Conservation (phyloP, 2,888 invertebrate genomes). For the Apantesis nais region DNA sequence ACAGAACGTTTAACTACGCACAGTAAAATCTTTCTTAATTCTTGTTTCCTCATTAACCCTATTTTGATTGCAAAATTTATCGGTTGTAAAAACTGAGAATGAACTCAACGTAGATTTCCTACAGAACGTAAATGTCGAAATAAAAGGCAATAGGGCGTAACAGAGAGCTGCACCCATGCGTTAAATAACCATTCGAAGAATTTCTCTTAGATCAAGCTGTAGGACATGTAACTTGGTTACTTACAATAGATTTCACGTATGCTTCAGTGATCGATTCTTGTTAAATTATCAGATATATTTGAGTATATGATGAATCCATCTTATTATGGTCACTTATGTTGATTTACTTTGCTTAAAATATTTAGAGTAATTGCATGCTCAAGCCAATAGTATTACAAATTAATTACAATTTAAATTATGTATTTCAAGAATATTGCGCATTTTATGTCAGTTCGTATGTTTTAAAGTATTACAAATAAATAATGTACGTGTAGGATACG, state of each 20-base stretch:
- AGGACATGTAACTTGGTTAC: constrained; percentile 17
- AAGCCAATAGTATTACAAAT: neutral
- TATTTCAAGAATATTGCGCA: neutral
- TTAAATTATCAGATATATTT: constrained; percentile 40
- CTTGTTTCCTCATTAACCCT: neutral
- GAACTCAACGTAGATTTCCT: constrained; percentile 36
- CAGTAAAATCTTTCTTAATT: neutral
- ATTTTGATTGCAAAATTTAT: constrained; percentile 22
- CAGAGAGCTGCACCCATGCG: constrained; percentile 67
- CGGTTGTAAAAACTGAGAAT: constrained; percentile 16
- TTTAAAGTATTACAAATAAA: neutral
- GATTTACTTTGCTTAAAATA: constrained; percentile 19
- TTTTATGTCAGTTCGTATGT: neutral
- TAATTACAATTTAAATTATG: neutral
- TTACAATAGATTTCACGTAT: constrained; percentile 11
- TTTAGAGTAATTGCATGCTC: constrained; percentile 17
- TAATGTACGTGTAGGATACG: neutral
- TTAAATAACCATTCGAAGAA: constrained; percentile 64
- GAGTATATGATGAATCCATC: constrained; percentile 25
- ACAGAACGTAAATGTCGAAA: constrained; percentile 60
- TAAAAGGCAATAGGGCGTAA: constrained; percentile 68
- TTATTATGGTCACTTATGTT: constrained; percentile 26
- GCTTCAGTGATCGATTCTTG: constrained; percentile 39
- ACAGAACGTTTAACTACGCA: neutral
- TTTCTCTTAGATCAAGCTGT: constrained; percentile 42